Evolutionary conservation across 2,888 invertebrate genomes (phyloP).

Genomic region (Lasioglossum calceatum): DNA sequence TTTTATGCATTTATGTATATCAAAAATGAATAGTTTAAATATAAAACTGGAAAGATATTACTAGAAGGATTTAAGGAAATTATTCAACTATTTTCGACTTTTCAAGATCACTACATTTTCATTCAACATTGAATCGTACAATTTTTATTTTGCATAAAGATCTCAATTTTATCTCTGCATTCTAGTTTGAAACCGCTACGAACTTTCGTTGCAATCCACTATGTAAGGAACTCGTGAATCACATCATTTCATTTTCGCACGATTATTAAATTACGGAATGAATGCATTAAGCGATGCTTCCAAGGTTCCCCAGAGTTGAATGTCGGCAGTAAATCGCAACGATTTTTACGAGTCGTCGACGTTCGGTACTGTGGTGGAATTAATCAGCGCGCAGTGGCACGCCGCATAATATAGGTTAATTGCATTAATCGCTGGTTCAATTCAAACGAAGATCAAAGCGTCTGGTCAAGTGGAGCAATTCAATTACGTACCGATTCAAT

Average conservation of each 20-base stretch:
- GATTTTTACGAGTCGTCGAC: slow-evolving; percentile 40
- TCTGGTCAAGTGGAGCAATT: slow-evolving; percentile 83
- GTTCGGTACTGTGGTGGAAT: slow-evolving; percentile 39
- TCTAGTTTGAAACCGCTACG: not conserved
- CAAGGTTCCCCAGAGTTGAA: slow-evolving; percentile 5
- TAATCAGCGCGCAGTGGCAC: slow-evolving; percentile 51
- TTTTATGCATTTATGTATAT: no score
- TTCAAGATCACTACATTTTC: no score
- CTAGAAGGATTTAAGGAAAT: no score
- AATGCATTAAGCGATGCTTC: not conserved
- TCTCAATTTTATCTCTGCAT: no score
- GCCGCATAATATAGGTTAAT: slow-evolving; percentile 71
- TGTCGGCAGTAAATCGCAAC: slow-evolving; percentile 20
- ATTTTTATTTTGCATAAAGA: no score
- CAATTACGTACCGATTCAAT: slow-evolving; percentile 82
- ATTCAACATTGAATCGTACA: no score
- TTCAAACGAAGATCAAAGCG: slow-evolving; percentile 81
- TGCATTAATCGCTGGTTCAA: slow-evolving; percentile 77
- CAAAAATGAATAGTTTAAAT: no score
- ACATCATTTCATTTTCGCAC: not conserved
- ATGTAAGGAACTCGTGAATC: not conserved
- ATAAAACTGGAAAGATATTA: no score
- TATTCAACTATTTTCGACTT: no score
- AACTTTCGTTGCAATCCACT: not conserved
- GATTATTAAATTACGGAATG: not conserved